Evolutionary conservation across 2,888 invertebrate species (phyloP).

Genomic region (Drosophila demipolita): DNA sequence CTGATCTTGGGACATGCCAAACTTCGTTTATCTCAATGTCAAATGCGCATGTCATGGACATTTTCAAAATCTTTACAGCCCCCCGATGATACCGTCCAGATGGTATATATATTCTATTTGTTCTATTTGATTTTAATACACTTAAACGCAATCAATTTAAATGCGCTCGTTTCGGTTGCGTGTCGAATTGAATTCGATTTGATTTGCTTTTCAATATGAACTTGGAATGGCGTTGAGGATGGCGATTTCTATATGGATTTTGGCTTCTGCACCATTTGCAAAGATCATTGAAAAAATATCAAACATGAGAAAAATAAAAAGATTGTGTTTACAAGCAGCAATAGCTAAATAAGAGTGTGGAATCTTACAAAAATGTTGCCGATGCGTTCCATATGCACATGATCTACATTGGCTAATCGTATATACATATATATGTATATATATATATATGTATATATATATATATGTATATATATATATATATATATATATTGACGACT

Average conservation of each 20-base stretch:
- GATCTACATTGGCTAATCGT: constrained; percentile 53
- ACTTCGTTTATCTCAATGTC: constrained; percentile 65
- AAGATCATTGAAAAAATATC: constrained; percentile 40
- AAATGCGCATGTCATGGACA: constrained; percentile 51
- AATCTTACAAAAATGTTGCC: constrained; percentile 65
- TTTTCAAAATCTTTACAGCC: constrained; percentile 29
- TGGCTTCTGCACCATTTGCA: constrained; percentile 50
- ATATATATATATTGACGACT: constrained; percentile 38
- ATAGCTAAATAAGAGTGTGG: constrained; percentile 55
- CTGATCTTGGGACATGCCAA: constrained; percentile 48
- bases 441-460: constrained; percentile 5
- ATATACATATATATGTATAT: constrained; percentile 8
- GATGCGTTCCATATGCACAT: constrained; percentile 74
- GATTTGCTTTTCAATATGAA: constrained; percentile 70
- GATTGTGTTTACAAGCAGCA: constrained; percentile 67
- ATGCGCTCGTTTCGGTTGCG: constrained; percentile 76
- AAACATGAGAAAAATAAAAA: constrained; percentile 18
- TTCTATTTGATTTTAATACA: constrained; percentile 75
- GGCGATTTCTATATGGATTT: constrained; percentile 25
- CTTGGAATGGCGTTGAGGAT: constrained; percentile 9
- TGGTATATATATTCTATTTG: constrained; percentile 1
- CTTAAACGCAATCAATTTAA: constrained; percentile 79
- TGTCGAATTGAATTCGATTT: constrained; percentile 76
- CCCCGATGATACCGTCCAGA: constrained; percentile 6
- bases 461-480: neutral